A percentile compares a stretch with the other conserved stretches of the same genome.
Evolutionary conservation across 2,888 invertebrate species (phyloP).

Genomic region (Idaea biselata): DNA sequence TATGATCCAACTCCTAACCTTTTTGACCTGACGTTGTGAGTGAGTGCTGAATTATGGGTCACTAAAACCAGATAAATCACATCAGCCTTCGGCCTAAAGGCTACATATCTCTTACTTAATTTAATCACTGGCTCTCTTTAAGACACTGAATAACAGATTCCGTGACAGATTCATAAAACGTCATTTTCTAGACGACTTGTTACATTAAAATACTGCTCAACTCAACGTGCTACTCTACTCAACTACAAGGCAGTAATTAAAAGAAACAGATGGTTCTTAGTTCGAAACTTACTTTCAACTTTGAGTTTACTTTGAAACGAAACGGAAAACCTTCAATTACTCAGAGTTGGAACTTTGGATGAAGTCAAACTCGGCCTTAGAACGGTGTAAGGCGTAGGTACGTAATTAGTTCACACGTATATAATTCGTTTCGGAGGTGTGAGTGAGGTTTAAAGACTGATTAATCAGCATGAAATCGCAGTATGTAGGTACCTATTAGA

Average conservation of each 20-base stretch:
- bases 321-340: conserved; percentile 17
- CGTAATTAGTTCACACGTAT: background rate
- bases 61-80: no score
- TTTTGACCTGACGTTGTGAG: no score
- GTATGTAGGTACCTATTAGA: background rate
- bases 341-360: conserved; percentile 7
- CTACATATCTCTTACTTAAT: no score
- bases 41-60: no score
- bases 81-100: no score
- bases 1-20: no score
- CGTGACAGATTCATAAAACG: no score
- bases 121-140: no score
- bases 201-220: background rate
- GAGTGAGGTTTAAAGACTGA: background rate
- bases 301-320: conserved; percentile 17
- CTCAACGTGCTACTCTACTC: background rate
- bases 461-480: background rate
- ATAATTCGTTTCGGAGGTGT: background rate
- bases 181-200: background rate
- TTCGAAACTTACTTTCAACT: conserved; percentile 8
- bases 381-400: background rate
- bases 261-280: background rate
- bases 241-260: background rate
- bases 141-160: no score
- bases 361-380: background rate